A percentile compares a stretch with the other conserved stretches of the same genome.
phyloP scores from a whole-genome alignment of 2,113 vertebrate genomes.

The Pagrus major region DNA sequence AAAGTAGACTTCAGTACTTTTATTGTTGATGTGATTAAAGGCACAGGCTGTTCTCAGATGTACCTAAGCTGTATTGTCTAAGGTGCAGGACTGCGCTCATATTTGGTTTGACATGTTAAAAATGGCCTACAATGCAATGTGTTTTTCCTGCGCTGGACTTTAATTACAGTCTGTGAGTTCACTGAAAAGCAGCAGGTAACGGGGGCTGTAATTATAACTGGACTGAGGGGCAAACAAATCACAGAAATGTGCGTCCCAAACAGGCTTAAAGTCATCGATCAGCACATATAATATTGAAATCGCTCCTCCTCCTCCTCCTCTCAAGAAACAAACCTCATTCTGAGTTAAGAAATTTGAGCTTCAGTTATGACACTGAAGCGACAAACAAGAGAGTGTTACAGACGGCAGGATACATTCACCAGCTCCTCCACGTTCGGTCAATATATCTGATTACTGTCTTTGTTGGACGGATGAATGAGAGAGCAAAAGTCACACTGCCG shows the following conservation, averaged over 20 bases:
- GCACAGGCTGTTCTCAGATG: too few species aligned
- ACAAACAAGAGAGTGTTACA: conserved; percentile 15
- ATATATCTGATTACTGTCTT: conserved; percentile 35
- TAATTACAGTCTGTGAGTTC: conserved; percentile 1
- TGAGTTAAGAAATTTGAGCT: conserved; percentile 7
- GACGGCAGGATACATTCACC: conserved; percentile 7
- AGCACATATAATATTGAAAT: not conserved
- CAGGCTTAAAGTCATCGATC: conserved; percentile 19
- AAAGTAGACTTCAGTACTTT: too few species aligned
- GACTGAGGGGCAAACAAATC: not conserved
- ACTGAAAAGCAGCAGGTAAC: conserved; percentile 10
- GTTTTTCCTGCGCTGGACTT: not conserved
- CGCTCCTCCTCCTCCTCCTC: not conserved
- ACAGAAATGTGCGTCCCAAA: not conserved
- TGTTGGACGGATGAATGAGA: conserved; percentile 6
- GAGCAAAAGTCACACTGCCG: conserved; percentile 18
- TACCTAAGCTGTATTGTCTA: too few species aligned
- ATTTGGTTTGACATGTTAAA: too few species aligned
- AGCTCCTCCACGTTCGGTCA: conserved; percentile 9
- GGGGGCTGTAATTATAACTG: not conserved
- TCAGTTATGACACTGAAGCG: conserved; percentile 1
- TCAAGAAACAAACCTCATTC: not conserved
- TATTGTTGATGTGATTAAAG: too few species aligned
- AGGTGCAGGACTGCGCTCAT: too few species aligned
- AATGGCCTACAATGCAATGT: too few species aligned